phyloP scores from a whole-genome alignment of 2,888 invertebrate species.

The Agonum fuliginosum region DNA sequence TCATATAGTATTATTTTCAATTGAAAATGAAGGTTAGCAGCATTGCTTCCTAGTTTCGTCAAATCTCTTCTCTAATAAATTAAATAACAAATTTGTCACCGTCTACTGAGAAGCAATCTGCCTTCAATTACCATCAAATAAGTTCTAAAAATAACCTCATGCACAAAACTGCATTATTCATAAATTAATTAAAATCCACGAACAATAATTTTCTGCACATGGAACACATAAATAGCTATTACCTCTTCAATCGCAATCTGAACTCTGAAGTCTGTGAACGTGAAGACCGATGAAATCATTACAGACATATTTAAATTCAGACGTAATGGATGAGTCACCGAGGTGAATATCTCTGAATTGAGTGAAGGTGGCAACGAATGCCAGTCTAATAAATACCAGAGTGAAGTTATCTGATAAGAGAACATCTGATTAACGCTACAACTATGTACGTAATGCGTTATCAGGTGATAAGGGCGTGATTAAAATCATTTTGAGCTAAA shows the following conservation, averaged over 20 bases:
- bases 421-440: constrained; percentile 31
- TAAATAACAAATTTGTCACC: background rate
- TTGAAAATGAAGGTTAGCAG: too few species aligned
- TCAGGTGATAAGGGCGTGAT: constrained; percentile 24
- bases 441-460: constrained; percentile 21
- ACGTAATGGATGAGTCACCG: constrained; percentile 41
- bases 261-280: constrained; percentile 7
- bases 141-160: background rate
- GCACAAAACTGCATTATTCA: constrained; percentile 38
- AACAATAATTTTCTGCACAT: background rate
- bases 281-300: constrained; percentile 46
- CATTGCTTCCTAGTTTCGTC: too few species aligned
- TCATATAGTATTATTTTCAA: background rate
- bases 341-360: constrained; percentile 31
- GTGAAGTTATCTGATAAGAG: constrained; percentile 8
- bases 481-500: background rate
- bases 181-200: background rate
- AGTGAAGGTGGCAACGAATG: constrained; percentile 10
- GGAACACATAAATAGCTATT: constrained; percentile 20
- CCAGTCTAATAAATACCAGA: constrained; percentile 2
- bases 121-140: too few species aligned
- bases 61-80: too few species aligned
- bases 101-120: too few species aligned
- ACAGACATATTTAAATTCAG: constrained; percentile 26
- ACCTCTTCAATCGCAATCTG: background rate